phyloP scores from a whole-genome alignment of 2,888 invertebrate genomes.

The Petrophora chlorosata region DNA sequence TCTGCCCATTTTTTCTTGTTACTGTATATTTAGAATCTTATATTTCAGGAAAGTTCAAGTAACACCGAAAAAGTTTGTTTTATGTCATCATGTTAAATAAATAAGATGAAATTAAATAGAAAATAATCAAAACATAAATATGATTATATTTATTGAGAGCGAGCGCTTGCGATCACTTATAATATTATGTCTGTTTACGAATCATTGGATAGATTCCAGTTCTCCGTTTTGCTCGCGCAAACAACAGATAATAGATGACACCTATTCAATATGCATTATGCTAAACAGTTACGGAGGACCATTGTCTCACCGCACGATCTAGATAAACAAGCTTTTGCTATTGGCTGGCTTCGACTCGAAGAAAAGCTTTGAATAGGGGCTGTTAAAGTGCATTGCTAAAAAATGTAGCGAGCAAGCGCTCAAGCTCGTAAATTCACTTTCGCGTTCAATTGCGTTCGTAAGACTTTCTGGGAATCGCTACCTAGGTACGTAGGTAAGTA shows the following conservation, averaged over 20 bases:
- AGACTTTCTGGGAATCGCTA: neutral
- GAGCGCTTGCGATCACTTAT: too few relatives aligned
- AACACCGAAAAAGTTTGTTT: too few relatives aligned
- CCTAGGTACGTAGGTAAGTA: neutral
- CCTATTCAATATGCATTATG: constrained; percentile 52
- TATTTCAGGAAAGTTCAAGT: too few relatives aligned
- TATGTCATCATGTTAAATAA: too few relatives aligned
- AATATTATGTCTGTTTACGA: too few relatives aligned
- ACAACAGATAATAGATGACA: constrained; percentile 11
- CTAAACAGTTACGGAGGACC: constrained; percentile 42
- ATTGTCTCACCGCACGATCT: constrained; percentile 46
- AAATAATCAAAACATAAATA: too few relatives aligned
- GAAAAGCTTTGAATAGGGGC: neutral
- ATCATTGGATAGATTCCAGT: neutral
- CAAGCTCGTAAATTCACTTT: neutral
- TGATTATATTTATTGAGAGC: too few relatives aligned
- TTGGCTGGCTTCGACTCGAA: neutral
- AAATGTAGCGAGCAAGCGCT: neutral
- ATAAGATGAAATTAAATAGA: too few relatives aligned
- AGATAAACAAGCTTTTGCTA: constrained; percentile 32
- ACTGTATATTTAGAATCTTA: too few relatives aligned
- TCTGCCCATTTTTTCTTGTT: too few relatives aligned
- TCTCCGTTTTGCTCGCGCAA: constrained; percentile 1
- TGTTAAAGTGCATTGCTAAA: neutral
- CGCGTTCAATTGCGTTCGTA: neutral